Conservation (phyloP, 2,797 vertebrate genomes). For the Anas flavirostris region DNA sequence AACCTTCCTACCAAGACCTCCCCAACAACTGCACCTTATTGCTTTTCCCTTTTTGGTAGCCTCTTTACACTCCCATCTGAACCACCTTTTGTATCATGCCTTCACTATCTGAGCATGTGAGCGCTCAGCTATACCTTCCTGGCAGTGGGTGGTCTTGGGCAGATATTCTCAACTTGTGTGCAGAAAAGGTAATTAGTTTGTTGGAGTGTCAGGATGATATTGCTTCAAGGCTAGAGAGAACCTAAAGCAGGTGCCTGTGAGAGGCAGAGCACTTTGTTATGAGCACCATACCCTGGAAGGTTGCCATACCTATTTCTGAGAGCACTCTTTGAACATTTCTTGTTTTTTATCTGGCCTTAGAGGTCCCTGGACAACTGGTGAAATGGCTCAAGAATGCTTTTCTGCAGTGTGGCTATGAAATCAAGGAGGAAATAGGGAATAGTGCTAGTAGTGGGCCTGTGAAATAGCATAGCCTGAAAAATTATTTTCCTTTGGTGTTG, state of each 20-base stretch:
- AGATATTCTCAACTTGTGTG: too few relatives aligned
- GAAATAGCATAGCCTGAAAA: neutral
- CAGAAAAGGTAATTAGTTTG: neutral
- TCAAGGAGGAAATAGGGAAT: neutral
- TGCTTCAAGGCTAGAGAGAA: neutral
- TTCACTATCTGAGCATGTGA: neutral
- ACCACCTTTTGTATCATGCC: too few relatives aligned
- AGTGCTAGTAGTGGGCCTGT: too few relatives aligned
- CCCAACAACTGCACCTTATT: neutral
- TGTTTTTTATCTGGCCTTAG: neutral
- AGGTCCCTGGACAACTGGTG: neutral
- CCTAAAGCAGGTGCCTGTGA: too few relatives aligned
- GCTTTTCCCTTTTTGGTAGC: neutral
- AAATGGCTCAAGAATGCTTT: neutral
- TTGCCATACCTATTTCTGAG: too few relatives aligned
- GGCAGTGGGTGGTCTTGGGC: neutral
- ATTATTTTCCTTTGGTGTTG: neutral
- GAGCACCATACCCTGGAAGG: neutral
- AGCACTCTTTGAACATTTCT: neutral
- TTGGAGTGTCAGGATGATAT: neutral
- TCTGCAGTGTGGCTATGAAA: neutral
- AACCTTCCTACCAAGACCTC: neutral
- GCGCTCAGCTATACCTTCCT: neutral
- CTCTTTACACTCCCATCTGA: neutral
- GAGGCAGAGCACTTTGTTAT: neutral